Conservation (phyloP, 2,113 vertebrate genomes). For the Mobula birostris region DNA sequence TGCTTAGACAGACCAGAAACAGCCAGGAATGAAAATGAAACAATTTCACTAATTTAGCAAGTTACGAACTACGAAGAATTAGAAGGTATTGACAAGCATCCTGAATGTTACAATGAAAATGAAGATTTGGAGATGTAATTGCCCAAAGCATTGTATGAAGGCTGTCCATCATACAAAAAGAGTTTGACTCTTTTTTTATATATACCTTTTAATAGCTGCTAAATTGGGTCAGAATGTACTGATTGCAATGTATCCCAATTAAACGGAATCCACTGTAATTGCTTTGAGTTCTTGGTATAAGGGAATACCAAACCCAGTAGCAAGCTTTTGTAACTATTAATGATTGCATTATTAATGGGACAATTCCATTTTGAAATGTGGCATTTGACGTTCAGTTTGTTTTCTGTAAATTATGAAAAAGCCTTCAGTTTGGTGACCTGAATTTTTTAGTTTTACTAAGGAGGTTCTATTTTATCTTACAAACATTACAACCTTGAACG, state of each 20-base stretch:
- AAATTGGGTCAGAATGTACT: too few species aligned
- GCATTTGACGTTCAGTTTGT: not conserved
- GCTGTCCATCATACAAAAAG: too few species aligned
- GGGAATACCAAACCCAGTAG: not conserved
- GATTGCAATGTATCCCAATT: too few species aligned
- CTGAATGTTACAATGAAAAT: too few species aligned
- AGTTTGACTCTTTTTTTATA: not conserved
- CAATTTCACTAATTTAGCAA: too few species aligned
- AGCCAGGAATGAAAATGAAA: too few species aligned
- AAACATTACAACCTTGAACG: not conserved
- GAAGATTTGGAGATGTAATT: too few species aligned
- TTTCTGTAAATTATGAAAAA: not conserved
- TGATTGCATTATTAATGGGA: not conserved
- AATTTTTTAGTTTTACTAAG: not conserved
- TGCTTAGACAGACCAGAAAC: too few species aligned
- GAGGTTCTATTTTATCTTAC: not conserved
- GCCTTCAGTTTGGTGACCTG: not conserved
- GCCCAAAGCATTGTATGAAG: too few species aligned
- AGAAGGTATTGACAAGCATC: too few species aligned
- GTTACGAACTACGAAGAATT: too few species aligned
- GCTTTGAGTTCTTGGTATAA: not conserved
- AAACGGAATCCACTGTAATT: not conserved
- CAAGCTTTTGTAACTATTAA: not conserved
- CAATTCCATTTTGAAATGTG: not conserved
- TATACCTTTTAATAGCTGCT: too few species aligned